Conservation (phyloP, 1,140 invertebrate species). For the Leptinotarsa defecta region DNA sequence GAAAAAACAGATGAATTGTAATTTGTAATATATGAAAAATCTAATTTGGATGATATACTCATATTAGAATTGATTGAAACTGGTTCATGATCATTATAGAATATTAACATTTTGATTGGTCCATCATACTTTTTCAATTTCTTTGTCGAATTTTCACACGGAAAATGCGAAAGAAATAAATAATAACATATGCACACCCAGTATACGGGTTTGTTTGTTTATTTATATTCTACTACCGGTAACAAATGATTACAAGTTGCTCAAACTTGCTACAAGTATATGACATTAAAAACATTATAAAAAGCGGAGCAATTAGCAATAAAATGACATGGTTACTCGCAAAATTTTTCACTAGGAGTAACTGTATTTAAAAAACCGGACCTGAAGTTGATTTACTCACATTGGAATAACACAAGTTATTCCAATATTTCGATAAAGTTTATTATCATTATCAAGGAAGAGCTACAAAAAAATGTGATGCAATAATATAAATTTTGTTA, state of each 20-base stretch:
- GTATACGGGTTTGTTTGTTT: conserved; percentile 14
- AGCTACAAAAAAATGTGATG: too few species aligned
- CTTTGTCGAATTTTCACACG: too few species aligned
- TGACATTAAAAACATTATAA: conserved; percentile 9
- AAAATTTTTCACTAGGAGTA: background rate
- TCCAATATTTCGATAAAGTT: too few species aligned
- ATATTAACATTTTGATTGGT: too few species aligned
- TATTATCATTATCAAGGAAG: too few species aligned
- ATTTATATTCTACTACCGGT: background rate
- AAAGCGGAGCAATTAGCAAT: conserved; percentile 1
- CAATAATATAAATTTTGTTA: too few species aligned
- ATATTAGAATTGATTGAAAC: background rate
- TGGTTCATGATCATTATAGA: background rate
- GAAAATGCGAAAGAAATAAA: too few species aligned
- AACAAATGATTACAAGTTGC: background rate
- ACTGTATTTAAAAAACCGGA: background rate
- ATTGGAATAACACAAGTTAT: too few species aligned
- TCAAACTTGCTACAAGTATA: background rate
- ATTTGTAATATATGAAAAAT: background rate
- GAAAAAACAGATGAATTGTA: conserved; percentile 3
- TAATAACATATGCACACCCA: background rate
- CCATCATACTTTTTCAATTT: too few species aligned
- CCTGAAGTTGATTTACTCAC: too few species aligned
- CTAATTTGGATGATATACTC: background rate
- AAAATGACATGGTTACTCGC: background rate